Evolutionary conservation across 2,113 vertebrate species (phyloP), one percentile per base, ranked within the genome.

Genomic region (Peromyscus leucopus): DNA sequence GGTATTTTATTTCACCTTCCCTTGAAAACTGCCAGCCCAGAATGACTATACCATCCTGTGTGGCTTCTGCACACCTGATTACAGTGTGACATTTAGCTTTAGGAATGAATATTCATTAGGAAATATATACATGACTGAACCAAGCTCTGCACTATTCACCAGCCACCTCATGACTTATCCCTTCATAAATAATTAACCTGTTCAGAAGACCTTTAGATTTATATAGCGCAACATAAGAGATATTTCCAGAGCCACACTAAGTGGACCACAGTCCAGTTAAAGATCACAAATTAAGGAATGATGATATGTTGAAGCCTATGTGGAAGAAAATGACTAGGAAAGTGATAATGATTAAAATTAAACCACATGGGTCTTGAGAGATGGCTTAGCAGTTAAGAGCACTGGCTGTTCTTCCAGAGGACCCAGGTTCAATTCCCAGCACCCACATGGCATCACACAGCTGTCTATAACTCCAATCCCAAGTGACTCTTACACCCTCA

Each of bases 101-200:
- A 28, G 16, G 22, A 26, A 21, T 67, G 90, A 93, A 61, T 90
- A 74, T 42, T 76, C 59, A 74, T 95, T 94, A 86, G 31, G 79
- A 94, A 89, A 91, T 89, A 76, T 5, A 24, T 36, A 13, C 28
- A 57, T n/a, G 33, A 69, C 42, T 33, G 72, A 19, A 76, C 33
- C 33, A 80, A 39, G 3, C 79, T 80, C 59, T 83, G 21, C 31
- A 69, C 11, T 42, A 16, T 42, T 13, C 33, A 79, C 93, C 88
- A 59, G 61, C 15, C 46, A 92, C n/a, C 85, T 85, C 63, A 55
- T 96, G 88, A 79, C 48, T 91, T 90, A 61, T 26, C 48, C 8
- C 31, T 74, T 83, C 51, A 83, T n/a, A 71, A 93, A 92, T 24
- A 48, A 71, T 26, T 55, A 89, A 82, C 15, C 28, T 71, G 61